phyloP scores from a whole-genome alignment of 23 tunicate genomes.

The Diplosoma virens region DNA sequence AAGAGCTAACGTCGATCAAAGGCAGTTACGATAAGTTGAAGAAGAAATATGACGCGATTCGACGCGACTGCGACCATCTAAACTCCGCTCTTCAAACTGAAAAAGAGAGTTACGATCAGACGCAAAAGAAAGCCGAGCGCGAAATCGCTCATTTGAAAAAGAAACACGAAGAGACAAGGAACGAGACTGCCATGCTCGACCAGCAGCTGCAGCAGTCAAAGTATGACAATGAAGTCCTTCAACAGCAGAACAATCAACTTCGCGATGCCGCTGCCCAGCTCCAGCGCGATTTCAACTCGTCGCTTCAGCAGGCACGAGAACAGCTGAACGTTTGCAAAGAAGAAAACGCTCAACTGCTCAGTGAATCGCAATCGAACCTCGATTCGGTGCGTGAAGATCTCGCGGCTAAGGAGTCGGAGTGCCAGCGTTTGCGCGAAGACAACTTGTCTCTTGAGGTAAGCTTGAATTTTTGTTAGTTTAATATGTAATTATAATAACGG shows the following conservation, averaged over 20 bases:
- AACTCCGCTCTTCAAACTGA: constrained; percentile 48
- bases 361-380: not conserved
- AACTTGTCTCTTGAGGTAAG: too few relatives aligned
- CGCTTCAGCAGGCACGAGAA: not conserved
- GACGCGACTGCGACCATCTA: constrained; percentile 57
- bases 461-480: too few relatives aligned
- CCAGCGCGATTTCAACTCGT: not conserved
- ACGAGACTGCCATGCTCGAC: not conserved
- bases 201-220: constrained; percentile 25
- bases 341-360: not conserved
- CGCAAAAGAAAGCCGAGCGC: constrained; percentile 29
- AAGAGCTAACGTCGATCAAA: not conserved
- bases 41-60: constrained; percentile 26
- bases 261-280: not conserved
- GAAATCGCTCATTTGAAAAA: constrained; percentile 6
- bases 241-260: not conserved
- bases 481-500: too few relatives aligned
- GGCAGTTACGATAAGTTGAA: constrained; percentile 21
- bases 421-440: too few relatives aligned
- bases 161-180: constrained; percentile 8
- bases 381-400: not conserved
- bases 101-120: constrained; percentile 39
- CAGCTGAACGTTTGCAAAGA: not conserved
- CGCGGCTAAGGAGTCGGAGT: not conserved
- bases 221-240: not conserved